Percentiles rank a stretch among this genome's conserved stretches.
phyloP scores from a whole-genome alignment of 2,797 vertebrate species.

The Semaprochilodus insignis region DNA sequence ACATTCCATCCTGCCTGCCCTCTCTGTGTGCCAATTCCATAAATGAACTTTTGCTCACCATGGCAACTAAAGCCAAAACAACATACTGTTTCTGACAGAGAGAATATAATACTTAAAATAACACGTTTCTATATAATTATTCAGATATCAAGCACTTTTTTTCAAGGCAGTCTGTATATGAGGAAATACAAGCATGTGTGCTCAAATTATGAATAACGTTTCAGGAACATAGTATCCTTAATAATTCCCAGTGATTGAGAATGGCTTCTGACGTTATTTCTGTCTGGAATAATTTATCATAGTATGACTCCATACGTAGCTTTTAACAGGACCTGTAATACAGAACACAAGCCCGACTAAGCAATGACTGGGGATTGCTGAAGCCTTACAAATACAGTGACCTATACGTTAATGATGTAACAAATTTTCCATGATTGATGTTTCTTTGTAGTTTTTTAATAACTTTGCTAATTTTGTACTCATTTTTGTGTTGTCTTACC shows the following conservation, averaged over 20 bases:
- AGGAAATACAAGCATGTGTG: constrained; percentile 79
- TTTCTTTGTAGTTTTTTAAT: constrained; percentile 62
- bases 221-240: constrained; percentile 60
- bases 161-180: constrained; percentile 83
- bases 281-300: constrained; percentile 75
- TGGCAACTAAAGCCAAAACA: constrained; percentile 65
- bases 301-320: constrained; percentile 40
- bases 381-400: constrained; percentile 39
- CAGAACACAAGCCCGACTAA: constrained; percentile 40
- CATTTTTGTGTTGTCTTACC: constrained; percentile 64
- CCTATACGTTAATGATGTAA: constrained; percentile 63
- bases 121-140: constrained; percentile 72
- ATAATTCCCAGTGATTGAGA: constrained; percentile 61
- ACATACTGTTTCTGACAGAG: constrained; percentile 73
- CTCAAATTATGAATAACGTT: constrained; percentile 69
- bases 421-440: constrained; percentile 63
- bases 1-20: constrained; percentile 60
- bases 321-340: constrained; percentile 19
- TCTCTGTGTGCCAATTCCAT: constrained; percentile 56
- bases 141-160: constrained; percentile 77
- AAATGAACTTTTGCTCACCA: constrained; percentile 74
- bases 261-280: constrained; percentile 58
- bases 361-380: constrained; percentile 31
- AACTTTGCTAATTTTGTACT: constrained; percentile 56
- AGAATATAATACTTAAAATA: constrained; percentile 79